These are phyloP conservation scores for Harpagifer antarcticus DNA, from an alignment of 2,797 vertebrate species.

Conservation along the genomic window DNA sequence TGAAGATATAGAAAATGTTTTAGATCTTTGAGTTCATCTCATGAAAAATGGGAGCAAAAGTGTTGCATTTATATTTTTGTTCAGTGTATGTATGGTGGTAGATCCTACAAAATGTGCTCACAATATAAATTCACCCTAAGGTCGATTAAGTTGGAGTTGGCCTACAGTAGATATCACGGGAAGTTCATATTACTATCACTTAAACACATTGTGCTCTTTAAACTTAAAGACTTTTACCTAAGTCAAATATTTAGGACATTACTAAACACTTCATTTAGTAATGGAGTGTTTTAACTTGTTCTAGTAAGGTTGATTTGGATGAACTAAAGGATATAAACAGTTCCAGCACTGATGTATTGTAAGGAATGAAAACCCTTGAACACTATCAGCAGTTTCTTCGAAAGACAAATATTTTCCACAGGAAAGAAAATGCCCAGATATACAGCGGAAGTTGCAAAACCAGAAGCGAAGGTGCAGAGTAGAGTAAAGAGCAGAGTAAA, in stretches of 20 bases:
- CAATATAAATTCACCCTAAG: background rate
- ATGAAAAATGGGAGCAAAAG: no score
- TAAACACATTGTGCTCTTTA: background rate
- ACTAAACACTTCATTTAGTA: background rate
- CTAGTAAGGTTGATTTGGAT: background rate
- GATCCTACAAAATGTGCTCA: background rate
- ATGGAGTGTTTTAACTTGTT: no score
- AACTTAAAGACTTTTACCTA: background rate
- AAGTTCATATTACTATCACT: background rate
- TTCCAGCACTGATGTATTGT: background rate
- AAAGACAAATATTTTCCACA: slow-evolving; percentile 35
- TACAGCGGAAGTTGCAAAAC: slow-evolving; percentile 53
- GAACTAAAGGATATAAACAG: background rate
- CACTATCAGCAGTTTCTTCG: background rate
- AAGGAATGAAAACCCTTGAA: background rate
- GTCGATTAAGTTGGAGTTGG: background rate
- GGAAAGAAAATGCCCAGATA: slow-evolving; percentile 31
- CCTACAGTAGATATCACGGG: background rate
- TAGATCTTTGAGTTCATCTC: no score
- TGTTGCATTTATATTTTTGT: no score
- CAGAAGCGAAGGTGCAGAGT: slow-evolving; percentile 20
- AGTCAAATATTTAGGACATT: background rate
- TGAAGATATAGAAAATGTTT: no score
- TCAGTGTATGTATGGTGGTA: background rate
- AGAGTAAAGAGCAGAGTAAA: slow-evolving; percentile 2